Evolutionary conservation across 2,888 invertebrate species (phyloP).

Genomic region (Lasioglossum morio): DNA sequence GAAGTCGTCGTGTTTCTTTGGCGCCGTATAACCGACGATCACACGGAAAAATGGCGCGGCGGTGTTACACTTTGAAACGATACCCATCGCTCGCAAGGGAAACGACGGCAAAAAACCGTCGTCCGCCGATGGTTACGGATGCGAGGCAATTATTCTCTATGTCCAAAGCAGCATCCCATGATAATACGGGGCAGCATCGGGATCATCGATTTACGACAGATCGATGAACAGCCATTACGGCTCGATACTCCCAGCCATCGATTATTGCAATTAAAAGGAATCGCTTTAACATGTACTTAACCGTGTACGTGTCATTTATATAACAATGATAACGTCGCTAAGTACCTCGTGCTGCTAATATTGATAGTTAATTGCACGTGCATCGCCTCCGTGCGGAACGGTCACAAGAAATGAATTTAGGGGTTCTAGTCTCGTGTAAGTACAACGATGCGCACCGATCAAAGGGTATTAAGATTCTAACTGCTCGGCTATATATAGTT

Average conservation of each 20-base stretch:
- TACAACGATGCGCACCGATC: not conserved
- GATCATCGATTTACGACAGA: constrained; percentile 53
- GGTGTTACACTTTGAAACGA: constrained; percentile 42
- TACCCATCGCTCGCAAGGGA: not conserved
- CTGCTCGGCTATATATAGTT: not conserved
- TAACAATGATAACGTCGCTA: constrained; percentile 19
- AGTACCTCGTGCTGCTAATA: constrained; percentile 1
- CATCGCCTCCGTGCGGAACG: not conserved
- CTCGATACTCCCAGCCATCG: constrained; percentile 1
- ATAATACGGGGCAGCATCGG: constrained; percentile 34
- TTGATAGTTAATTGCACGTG: not conserved
- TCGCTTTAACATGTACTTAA: constrained; percentile 37
- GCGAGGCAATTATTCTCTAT: constrained; percentile 48
- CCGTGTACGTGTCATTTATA: constrained; percentile 9
- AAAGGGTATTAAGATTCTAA: not conserved
- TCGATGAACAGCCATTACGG: constrained; percentile 52
- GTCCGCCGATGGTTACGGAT: constrained; percentile 30
- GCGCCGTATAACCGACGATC: constrained; percentile 1
- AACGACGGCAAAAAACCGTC: constrained; percentile 40
- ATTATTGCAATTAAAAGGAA: constrained; percentile 51
- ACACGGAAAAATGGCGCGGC: constrained; percentile 17
- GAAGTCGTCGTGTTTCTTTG: constrained; percentile 1
- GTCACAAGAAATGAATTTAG: not conserved
- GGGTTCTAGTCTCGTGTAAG: not conserved
- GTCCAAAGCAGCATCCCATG: constrained; percentile 27